Conservation (phyloP, 2,113 vertebrate species). For the Excalfactoria chinensis region DNA sequence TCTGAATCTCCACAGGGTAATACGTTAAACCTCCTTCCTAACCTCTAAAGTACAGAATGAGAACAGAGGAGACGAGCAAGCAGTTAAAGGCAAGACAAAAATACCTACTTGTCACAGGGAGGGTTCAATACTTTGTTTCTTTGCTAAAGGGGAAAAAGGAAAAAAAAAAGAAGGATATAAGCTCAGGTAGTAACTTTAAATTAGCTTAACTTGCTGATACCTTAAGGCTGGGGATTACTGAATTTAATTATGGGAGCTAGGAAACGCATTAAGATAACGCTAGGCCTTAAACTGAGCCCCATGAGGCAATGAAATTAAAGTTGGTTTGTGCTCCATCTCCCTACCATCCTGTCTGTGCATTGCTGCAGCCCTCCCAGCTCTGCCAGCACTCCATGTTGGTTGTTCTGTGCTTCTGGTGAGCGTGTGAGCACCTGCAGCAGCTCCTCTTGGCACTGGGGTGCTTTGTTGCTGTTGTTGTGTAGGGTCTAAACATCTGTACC, state of each 20-base stretch:
- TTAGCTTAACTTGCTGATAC: slow-evolving; percentile 73
- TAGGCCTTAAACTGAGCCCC: slow-evolving; percentile 60
- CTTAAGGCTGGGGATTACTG: slow-evolving; percentile 71
- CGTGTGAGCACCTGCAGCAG: not conserved
- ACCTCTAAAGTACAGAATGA: slow-evolving; percentile 16
- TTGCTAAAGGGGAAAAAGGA: slow-evolving; percentile 17
- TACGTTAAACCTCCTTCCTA: not conserved
- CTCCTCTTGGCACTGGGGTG: not conserved
- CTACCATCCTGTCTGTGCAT: not conserved
- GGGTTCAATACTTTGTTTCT: slow-evolving; percentile 53
- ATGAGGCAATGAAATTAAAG: slow-evolving; percentile 9
- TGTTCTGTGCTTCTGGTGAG: not conserved
- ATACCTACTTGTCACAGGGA: slow-evolving; percentile 15
- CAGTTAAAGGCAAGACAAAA: not conserved
- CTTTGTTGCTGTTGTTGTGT: accelerated
- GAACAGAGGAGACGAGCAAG: not conserved
- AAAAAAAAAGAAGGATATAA: not conserved
- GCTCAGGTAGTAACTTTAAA: slow-evolving; percentile 62
- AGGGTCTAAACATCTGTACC: accelerated
- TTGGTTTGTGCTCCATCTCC: not conserved
- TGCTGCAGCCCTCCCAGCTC: not conserved
- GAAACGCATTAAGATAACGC: slow-evolving; percentile 65
- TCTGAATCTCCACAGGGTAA: not conserved
- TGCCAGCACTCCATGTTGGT: accelerated
- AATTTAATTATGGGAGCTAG: slow-evolving; percentile 65